Percentiles rank a stretch among this genome's conserved stretches.
These are phyloP conservation scores for Metellina segmentata DNA, from an alignment of 2,888 invertebrate species.

Conservation along the genomic window DNA sequence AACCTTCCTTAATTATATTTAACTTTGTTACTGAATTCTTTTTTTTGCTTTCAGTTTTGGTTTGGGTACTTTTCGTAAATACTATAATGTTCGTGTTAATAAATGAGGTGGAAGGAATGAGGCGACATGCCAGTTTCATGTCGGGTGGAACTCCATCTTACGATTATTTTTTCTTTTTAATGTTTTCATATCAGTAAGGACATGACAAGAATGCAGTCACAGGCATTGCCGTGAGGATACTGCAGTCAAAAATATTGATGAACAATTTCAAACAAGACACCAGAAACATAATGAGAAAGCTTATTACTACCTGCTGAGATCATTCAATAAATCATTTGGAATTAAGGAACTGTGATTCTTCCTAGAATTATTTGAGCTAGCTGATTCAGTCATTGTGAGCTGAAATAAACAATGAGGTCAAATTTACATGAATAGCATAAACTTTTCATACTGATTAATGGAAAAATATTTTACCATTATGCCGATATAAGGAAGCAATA, in stretches of 20 bases:
- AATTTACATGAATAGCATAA: no score
- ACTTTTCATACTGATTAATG: not conserved
- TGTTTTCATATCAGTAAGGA: not conserved
- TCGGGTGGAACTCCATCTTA: no score
- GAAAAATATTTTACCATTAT: no score
- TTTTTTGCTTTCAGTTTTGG: no score
- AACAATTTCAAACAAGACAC: not conserved
- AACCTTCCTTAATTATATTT: no score
- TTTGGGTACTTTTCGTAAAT: no score
- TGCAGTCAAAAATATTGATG: not conserved
- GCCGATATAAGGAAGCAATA: not conserved
- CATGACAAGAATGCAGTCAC: no score
- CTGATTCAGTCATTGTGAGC: slow-evolving; percentile 10
- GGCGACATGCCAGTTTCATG: no score
- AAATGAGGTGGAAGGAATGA: no score
- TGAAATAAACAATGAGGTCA: not conserved
- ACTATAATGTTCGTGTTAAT: no score
- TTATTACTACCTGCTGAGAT: slow-evolving; percentile 67
- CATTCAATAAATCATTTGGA: slow-evolving; percentile 71
- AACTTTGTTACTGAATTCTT: no score
- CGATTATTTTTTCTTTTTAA: not conserved
- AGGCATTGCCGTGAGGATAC: no score
- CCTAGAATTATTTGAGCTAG: slow-evolving; percentile 4
- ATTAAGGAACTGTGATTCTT: slow-evolving; percentile 25
- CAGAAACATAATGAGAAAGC: not conserved